These are phyloP conservation scores for Brachionus rubens DNA, from an alignment of 1,140 invertebrate species.

Conservation along the genomic window DNA sequence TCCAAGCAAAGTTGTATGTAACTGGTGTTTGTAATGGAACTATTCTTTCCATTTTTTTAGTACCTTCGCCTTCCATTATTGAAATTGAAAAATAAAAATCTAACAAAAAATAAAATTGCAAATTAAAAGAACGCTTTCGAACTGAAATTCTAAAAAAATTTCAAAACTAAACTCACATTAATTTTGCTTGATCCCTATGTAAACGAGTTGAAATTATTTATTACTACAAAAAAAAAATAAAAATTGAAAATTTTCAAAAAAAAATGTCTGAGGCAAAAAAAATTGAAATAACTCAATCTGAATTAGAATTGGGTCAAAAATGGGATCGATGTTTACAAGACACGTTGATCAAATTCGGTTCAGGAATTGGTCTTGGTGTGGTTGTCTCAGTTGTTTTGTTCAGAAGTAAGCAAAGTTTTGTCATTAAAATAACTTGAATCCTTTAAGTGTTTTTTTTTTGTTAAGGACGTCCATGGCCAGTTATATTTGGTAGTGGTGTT, in stretches of 20 bases:
- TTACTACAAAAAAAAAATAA: too few relatives aligned
- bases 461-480: slow-evolving; percentile 57
- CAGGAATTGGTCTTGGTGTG: slow-evolving; percentile 61
- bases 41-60: slow-evolving; percentile 28
- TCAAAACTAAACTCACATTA: slow-evolving; percentile 10
- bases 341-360: slow-evolving; percentile 61
- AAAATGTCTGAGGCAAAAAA: slow-evolving; percentile 38
- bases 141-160: too few relatives aligned
- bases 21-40: slow-evolving; percentile 25
- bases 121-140: slow-evolving; percentile 4
- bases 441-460: background rate
- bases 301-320: slow-evolving; percentile 62
- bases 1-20: slow-evolving; percentile 36
- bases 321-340: slow-evolving; percentile 63
- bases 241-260: background rate
- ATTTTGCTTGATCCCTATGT: slow-evolving; percentile 36
- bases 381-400: slow-evolving; percentile 62
- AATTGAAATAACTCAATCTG: slow-evolving; percentile 53
- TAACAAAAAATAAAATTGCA: background rate
- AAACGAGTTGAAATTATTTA: too few relatives aligned
- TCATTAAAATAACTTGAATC: slow-evolving; percentile 6
- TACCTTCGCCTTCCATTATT: background rate
- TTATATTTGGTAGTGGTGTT: slow-evolving; percentile 56
- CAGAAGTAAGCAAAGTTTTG: slow-evolving; percentile 55
- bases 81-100: background rate